These are phyloP conservation scores for Cryptoprocta ferox DNA, from an alignment of 2,797 vertebrate species.

Conservation along the genomic window DNA sequence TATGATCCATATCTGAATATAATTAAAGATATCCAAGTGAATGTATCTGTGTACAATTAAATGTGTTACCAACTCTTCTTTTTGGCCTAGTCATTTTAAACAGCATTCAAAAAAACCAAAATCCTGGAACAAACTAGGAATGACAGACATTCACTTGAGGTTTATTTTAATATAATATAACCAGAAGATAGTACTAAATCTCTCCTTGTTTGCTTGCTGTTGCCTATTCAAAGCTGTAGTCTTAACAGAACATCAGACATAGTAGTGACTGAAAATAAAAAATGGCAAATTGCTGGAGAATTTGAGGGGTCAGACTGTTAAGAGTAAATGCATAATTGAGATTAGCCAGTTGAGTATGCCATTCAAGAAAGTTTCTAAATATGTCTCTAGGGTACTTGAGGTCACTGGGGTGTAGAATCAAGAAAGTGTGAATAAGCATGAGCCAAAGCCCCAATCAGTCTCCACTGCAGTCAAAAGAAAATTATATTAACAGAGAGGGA, in stretches of 20 bases:
- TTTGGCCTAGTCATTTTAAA: slow-evolving; percentile 8
- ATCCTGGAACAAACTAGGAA: background rate
- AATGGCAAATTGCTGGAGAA: background rate
- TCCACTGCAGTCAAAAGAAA: background rate
- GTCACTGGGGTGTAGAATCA: background rate
- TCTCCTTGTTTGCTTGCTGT: slow-evolving; percentile 6
- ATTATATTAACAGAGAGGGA: background rate
- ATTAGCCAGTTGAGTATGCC: background rate
- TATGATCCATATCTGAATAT: background rate
- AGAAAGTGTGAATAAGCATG: background rate
- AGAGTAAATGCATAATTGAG: background rate
- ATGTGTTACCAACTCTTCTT: background rate
- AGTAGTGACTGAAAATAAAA: background rate
- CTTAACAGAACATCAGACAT: slow-evolving; percentile 4
- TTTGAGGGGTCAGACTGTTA: background rate
- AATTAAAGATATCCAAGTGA: background rate
- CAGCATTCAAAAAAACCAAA: background rate
- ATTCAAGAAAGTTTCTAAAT: slow-evolving; percentile 14
- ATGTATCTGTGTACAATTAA: background rate
- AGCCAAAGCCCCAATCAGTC: background rate
- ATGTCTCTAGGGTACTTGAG: background rate
- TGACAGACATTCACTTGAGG: background rate
- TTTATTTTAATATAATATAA: slow-evolving; percentile 37
- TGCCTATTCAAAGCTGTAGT: slow-evolving; percentile 2
- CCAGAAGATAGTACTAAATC: slow-evolving; percentile 13